Evolutionary conservation across 2,888 invertebrate species (phyloP).

Genomic region (Flexamia atlantica): DNA sequence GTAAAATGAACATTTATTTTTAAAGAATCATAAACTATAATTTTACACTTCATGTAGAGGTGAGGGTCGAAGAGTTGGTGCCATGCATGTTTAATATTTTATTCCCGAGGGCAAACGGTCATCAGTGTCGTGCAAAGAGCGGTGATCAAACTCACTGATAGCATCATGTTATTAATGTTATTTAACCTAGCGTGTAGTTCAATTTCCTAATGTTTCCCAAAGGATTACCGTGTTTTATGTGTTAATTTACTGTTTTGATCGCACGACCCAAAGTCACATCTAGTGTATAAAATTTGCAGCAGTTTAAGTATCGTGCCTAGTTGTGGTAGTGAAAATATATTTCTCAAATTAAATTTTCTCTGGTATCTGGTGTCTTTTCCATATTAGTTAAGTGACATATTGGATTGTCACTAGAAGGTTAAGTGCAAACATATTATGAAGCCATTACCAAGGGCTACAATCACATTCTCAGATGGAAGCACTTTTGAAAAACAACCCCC

Average conservation of each 20-base stretch:
- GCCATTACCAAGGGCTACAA: background rate
- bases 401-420: background rate
- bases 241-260: background rate
- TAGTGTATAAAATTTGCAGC: no score
- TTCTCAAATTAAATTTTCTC: no score
- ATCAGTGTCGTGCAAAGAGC: background rate
- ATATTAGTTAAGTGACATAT: background rate
- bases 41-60: background rate
- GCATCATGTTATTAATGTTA: background rate
- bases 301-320: no score
- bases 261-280: no score
- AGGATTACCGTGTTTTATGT: background rate
- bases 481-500: constrained; percentile 3
- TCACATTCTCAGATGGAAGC: background rate
- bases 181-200: background rate
- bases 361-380: background rate
- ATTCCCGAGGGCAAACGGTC: background rate
- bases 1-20: no score
- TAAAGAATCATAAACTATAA: no score
- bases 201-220: background rate
- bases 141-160: background rate
- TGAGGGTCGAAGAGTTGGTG: background rate
- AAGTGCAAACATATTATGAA: background rate
- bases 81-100: background rate
- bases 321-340: no score